Evolutionary conservation across 2,113 vertebrate genomes (phyloP).

Genomic region (Pomatostomus ruficeps): DNA sequence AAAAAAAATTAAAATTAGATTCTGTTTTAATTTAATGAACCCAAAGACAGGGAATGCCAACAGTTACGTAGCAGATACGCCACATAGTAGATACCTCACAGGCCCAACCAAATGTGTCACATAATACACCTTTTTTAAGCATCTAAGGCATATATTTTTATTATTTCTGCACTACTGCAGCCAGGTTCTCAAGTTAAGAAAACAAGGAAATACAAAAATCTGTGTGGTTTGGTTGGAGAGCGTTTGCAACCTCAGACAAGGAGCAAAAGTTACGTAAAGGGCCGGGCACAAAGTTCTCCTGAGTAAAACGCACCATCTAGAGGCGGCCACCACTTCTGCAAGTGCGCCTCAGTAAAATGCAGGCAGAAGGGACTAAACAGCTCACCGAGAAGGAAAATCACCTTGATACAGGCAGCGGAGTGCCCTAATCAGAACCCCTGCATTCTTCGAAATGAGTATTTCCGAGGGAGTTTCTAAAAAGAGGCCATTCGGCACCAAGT

Average conservation of each 20-base stretch:
- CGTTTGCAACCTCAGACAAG: background rate
- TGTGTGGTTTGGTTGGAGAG: background rate
- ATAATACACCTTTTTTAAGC: background rate
- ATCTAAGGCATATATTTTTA: background rate
- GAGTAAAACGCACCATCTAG: conserved; percentile 67
- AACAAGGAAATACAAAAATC: background rate
- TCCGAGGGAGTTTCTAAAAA: background rate
- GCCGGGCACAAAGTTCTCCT: background rate
- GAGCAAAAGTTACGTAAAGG: background rate
- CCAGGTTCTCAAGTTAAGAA: background rate
- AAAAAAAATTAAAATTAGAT: background rate
- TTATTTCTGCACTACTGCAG: background rate
- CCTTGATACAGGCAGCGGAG: background rate
- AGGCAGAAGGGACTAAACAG: accelerated
- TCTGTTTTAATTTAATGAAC: background rate
- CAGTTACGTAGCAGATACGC: accelerated
- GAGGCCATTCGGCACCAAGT: background rate
- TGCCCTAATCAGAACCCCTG: background rate
- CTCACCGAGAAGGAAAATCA: background rate
- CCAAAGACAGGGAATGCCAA: background rate
- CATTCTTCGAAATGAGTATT: background rate
- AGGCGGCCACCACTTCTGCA: conserved; percentile 30
- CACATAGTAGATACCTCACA: background rate
- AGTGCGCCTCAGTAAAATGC: background rate
- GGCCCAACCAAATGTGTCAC: background rate